Evolutionary conservation across 2,113 vertebrate genomes (phyloP).

Genomic region (Mobula hypostoma): DNA sequence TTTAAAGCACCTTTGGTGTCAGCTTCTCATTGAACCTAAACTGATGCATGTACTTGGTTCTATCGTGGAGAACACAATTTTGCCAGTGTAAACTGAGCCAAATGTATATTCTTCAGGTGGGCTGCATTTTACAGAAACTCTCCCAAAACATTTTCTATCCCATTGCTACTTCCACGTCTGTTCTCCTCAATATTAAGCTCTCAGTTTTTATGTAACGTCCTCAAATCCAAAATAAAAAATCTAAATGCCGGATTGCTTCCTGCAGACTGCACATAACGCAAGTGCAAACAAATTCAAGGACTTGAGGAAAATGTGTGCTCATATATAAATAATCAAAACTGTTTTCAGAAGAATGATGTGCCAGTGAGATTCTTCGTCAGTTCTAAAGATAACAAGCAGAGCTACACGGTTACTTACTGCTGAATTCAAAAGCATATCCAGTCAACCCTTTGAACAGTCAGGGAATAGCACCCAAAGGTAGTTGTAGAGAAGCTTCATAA

Average conservation of each 20-base stretch:
- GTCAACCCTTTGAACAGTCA: neutral
- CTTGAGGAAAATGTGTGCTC: neutral
- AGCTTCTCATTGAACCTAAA: slow-evolving; percentile 4
- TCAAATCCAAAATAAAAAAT: neutral
- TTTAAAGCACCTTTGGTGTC: neutral
- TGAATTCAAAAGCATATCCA: neutral
- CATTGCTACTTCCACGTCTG: neutral
- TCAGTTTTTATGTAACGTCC: neutral
- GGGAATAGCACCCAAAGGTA: neutral
- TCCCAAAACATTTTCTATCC: neutral
- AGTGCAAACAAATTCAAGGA: neutral
- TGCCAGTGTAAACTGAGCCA: slow-evolving; percentile 22
- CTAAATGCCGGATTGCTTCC: neutral
- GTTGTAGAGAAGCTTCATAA: too few species aligned
- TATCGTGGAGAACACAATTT: neutral
- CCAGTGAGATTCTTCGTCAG: neutral
- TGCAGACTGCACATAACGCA: neutral
- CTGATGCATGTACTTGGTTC: slow-evolving; percentile 15
- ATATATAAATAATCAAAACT: neutral
- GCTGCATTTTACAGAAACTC: neutral
- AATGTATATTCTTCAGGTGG: slow-evolving; percentile 19
- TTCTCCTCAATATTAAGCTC: neutral
- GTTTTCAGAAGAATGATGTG: neutral
- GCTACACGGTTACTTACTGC: neutral
- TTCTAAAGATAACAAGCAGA: neutral